phyloP scores from a whole-genome alignment of 2,888 invertebrate species.

The Limnephilus rhombicus region DNA sequence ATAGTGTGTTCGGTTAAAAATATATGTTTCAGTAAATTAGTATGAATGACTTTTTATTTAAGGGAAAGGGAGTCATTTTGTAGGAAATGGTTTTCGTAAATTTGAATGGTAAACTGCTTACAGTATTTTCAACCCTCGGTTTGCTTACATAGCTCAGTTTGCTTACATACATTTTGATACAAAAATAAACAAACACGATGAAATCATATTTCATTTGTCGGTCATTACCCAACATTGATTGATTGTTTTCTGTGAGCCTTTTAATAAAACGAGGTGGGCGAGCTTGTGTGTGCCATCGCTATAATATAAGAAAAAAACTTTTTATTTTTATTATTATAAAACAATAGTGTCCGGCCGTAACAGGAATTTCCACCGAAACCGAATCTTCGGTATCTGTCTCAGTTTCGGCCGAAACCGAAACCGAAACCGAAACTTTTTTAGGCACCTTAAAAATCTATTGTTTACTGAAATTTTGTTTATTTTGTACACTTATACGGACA shows the following conservation, averaged over 20 bases:
- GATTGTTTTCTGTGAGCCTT: neutral
- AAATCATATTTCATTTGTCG: neutral
- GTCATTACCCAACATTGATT: neutral
- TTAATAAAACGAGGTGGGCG: neutral
- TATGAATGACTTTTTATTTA: neutral
- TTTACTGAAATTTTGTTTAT: too few species aligned
- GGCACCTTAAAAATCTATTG: too few species aligned
- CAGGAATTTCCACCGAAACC: too few species aligned
- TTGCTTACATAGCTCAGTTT: neutral
- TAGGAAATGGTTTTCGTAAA: neutral
- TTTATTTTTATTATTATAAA: neutral
- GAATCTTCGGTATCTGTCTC: too few species aligned
- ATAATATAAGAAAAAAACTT: neutral
- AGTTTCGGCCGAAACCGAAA: too few species aligned
- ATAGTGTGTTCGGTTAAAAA: neutral
- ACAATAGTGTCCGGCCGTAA: too few species aligned
- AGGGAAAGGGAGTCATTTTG: neutral
- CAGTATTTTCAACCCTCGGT: neutral
- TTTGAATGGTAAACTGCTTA: neutral
- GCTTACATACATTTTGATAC: neutral
- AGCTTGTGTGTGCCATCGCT: neutral
- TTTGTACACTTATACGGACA: too few species aligned
- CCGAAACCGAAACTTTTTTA: too few species aligned
- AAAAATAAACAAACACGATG: neutral
- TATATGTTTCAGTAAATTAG: constrained; percentile 2